phyloP scores from a whole-genome alignment of 2,888 invertebrate genomes.

The Hipparchia semele region DNA sequence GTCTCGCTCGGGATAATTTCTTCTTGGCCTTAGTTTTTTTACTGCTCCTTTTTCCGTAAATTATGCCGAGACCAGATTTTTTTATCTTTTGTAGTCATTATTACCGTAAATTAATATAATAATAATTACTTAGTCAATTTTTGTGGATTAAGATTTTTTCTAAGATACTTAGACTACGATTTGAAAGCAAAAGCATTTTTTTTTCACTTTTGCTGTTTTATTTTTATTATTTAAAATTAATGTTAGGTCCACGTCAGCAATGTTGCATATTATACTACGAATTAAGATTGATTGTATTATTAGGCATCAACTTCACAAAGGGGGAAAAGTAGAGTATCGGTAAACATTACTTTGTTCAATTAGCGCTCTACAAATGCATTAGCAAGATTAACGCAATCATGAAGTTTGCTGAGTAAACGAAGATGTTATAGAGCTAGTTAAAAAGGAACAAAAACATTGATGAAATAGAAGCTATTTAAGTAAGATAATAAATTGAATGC shows the following conservation, averaged over 20 bases:
- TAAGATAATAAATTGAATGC: not conserved
- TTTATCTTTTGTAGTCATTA: not conserved
- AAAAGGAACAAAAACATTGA: not conserved
- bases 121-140: too few species aligned
- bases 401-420: not conserved
- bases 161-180: too few species aligned
- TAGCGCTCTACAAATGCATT: constrained; percentile 5
- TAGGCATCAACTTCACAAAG: not conserved
- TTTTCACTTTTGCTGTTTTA: too few species aligned
- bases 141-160: too few species aligned
- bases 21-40: not conserved
- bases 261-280: not conserved
- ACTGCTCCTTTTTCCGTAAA: not conserved
- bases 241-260: not conserved
- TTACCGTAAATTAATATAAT: too few species aligned
- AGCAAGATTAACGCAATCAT: constrained; percentile 7
- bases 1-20: not conserved
- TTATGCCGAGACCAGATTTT: not conserved
- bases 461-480: not conserved
- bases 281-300: not conserved
- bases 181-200: too few species aligned
- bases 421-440: not conserved
- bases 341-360: constrained; percentile 9
- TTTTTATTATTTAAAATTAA: too few species aligned
- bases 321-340: not conserved